Conservation (phyloP, 1,140 invertebrate species). For the Cylas formicarius region DNA sequence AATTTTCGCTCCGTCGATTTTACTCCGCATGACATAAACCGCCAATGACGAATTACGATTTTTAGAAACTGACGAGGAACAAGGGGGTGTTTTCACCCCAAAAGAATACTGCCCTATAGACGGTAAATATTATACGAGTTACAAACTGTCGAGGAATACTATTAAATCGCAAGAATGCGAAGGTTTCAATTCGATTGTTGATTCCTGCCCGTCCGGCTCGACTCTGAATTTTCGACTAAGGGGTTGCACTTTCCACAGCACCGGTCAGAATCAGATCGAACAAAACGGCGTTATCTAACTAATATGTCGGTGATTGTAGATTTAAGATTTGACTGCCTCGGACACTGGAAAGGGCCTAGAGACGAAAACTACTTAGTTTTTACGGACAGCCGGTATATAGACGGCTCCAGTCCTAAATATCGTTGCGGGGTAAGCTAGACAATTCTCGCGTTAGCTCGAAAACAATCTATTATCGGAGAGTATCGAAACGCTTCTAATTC, state of each 20-base stretch:
- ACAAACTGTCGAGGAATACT: constrained; percentile 50
- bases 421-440: constrained; percentile 57
- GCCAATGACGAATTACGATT: constrained; percentile 4
- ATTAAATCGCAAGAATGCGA: constrained; percentile 48
- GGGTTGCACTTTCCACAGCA: constrained; percentile 23
- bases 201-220: constrained; percentile 60
- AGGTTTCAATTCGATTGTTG: constrained; percentile 50
- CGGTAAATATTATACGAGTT: constrained; percentile 57
- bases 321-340: constrained; percentile 59
- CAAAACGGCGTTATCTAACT: not conserved
- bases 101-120: constrained; percentile 61
- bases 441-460: constrained; percentile 2
- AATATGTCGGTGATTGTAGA: constrained; percentile 40
- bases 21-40: not conserved
- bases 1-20: not conserved
- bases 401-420: constrained; percentile 50
- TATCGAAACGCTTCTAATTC: not conserved
- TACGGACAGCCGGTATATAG: constrained; percentile 47
- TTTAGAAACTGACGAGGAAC: constrained; percentile 48
- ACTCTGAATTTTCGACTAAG: constrained; percentile 43
- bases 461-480: constrained; percentile 5
- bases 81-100: constrained; percentile 42
- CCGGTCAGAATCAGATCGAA: constrained; percentile 21
- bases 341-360: constrained; percentile 55
- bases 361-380: constrained; percentile 56